phyloP scores from a whole-genome alignment of 2,113 vertebrate genomes.

The Spermophilus dauricus region DNA sequence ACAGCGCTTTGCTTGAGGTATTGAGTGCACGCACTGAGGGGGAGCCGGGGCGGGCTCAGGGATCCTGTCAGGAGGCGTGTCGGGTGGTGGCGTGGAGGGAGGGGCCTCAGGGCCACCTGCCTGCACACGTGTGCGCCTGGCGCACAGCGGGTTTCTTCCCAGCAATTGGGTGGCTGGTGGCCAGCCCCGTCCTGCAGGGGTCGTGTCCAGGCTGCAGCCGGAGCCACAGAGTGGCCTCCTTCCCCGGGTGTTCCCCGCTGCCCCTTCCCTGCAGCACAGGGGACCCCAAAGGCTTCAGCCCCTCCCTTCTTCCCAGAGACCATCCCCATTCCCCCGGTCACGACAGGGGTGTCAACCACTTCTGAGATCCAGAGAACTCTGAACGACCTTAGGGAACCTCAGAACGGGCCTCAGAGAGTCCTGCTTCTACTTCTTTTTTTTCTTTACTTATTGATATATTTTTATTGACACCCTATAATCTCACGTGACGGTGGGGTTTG shows the following conservation, averaged over 20 bases:
- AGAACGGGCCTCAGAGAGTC: neutral
- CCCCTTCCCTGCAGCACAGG: too few relatives aligned
- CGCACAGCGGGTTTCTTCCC: neutral
- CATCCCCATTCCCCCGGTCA: neutral
- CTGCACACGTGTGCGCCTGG: rapidly evolving
- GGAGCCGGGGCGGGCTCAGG: neutral
- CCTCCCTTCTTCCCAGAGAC: neutral
- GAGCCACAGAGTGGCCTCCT: too few relatives aligned
- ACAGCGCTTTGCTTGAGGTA: neutral
- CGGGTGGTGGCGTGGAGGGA: too few relatives aligned
- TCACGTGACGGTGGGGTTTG: too few relatives aligned
- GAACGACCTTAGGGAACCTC: neutral
- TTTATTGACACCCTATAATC: too few relatives aligned
- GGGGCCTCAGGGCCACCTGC: too few relatives aligned
- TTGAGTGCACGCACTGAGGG: neutral
- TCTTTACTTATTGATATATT: too few relatives aligned
- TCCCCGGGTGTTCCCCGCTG: too few relatives aligned
- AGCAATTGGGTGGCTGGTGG: too few relatives aligned
- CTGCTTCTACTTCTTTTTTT: too few relatives aligned
- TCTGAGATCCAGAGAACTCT: neutral
- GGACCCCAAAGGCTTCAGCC: neutral
- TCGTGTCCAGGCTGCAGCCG: too few relatives aligned
- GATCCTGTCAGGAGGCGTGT: neutral
- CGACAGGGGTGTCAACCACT: neutral
- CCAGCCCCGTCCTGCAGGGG: neutral